phyloP scores from a whole-genome alignment of 30 jellyfish, hydroid and myxozoan species.

The Hydra vulgaris region DNA sequence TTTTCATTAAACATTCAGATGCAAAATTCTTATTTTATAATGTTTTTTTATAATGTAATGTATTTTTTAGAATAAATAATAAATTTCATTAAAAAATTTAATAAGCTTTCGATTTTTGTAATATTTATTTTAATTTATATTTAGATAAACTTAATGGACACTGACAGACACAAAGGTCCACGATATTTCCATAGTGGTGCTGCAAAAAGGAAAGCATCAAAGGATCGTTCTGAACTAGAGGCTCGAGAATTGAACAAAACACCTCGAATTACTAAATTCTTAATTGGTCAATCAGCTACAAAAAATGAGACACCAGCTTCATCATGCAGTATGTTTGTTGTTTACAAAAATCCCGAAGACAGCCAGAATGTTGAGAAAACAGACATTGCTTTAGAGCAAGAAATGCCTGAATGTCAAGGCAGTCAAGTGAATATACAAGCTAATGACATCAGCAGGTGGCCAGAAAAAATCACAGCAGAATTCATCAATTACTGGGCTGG shows the following conservation, averaged over 20 bases:
- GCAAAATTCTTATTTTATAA: background rate
- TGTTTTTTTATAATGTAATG: background rate
- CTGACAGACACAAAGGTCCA: background rate
- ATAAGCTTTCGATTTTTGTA: background rate
- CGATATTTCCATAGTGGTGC: background rate
- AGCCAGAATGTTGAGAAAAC: background rate
- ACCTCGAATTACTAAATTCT: background rate
- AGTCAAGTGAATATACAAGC: background rate
- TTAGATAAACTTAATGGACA: background rate
- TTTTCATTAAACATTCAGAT: background rate
- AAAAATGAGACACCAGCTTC: background rate
- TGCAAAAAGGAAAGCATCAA: background rate
- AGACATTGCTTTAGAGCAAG: background rate
- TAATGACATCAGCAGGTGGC: background rate
- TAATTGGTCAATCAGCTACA: background rate
- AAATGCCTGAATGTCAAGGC: background rate
- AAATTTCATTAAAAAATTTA: no score
- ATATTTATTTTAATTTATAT: no score
- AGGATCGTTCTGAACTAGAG: background rate
- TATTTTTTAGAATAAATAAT: background rate
- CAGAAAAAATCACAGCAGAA: background rate
- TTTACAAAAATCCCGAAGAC: background rate
- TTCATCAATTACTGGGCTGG: background rate
- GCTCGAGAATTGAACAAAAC: background rate
- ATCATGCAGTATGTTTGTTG: background rate